These are phyloP conservation scores for Rhea pennata DNA, from an alignment of 2,113 vertebrate species.

Conservation along the genomic window DNA sequence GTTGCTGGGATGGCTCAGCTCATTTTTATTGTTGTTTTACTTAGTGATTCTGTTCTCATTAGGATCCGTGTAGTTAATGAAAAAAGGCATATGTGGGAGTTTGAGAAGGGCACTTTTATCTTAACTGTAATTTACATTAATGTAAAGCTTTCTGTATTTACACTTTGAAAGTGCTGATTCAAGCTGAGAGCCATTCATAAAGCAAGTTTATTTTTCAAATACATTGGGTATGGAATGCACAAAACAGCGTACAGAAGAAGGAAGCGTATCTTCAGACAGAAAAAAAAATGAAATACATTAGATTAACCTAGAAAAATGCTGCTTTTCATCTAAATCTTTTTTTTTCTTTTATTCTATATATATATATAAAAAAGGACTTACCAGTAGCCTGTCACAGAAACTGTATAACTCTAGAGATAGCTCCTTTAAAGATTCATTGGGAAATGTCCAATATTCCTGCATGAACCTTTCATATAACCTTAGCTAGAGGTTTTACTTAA, in stretches of 20 bases:
- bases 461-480: conserved; percentile 11
- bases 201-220: conserved; percentile 38
- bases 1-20: neutral
- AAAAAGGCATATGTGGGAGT: neutral
- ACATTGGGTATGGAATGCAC: neutral
- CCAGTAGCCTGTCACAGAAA: neutral
- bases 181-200: conserved; percentile 21
- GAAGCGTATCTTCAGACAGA: neutral
- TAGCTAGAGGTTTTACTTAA: conserved; percentile 41
- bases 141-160: conserved; percentile 28
- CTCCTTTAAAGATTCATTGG: neutral
- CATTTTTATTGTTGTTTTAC: neutral
- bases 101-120: conserved; percentile 1
- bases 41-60: neutral
- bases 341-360: neutral
- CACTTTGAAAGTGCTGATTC: conserved; percentile 23
- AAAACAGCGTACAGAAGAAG: neutral
- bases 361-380: neutral
- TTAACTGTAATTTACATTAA: conserved; percentile 1
- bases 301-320: neutral
- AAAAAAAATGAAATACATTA: neutral
- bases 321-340: neutral
- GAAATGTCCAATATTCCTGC: neutral
- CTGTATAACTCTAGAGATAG: neutral
- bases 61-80: neutral